Evolutionary conservation across 2,888 invertebrate genomes (phyloP).

Genomic region (Eumacrocentrus americanus): DNA sequence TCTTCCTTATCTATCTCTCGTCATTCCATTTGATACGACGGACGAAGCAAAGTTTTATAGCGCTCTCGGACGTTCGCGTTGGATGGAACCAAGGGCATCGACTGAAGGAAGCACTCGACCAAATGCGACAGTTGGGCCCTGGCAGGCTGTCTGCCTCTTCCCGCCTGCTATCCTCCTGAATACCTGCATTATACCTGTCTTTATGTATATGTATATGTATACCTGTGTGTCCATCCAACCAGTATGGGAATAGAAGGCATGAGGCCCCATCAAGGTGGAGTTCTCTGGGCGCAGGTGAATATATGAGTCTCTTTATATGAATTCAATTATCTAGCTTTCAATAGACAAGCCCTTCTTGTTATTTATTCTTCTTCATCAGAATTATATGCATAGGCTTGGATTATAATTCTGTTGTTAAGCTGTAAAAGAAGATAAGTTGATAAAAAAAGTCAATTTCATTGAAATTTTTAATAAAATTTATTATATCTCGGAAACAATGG

Average conservation of each 20-base stretch:
- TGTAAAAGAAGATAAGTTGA: too few species aligned
- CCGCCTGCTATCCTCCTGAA: conserved; percentile 1
- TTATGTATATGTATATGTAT: background rate
- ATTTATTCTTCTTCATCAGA: too few species aligned
- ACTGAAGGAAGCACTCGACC: conserved; percentile 15
- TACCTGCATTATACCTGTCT: conserved; percentile 8
- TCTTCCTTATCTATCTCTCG: too few species aligned
- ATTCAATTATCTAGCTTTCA: too few species aligned
- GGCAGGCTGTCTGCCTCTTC: conserved; percentile 7
- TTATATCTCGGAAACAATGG: too few species aligned
- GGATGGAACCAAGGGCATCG: conserved; percentile 12
- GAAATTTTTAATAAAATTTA: too few species aligned
- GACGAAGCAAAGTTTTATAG: conserved; percentile 2
- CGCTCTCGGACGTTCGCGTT: background rate
- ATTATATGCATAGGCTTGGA: too few species aligned
- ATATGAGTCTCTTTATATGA: background rate
- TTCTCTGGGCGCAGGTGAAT: background rate
- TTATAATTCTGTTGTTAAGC: too few species aligned
- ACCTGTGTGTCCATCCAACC: background rate
- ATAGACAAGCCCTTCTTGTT: too few species aligned
- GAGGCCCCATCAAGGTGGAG: background rate
- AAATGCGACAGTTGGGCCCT: conserved; percentile 18
- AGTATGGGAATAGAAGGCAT: background rate
- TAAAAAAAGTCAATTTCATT: too few species aligned
- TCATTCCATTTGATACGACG: background rate